Conservation (phyloP, 2,797 vertebrate species). For the Helarctos malayanus region DNA sequence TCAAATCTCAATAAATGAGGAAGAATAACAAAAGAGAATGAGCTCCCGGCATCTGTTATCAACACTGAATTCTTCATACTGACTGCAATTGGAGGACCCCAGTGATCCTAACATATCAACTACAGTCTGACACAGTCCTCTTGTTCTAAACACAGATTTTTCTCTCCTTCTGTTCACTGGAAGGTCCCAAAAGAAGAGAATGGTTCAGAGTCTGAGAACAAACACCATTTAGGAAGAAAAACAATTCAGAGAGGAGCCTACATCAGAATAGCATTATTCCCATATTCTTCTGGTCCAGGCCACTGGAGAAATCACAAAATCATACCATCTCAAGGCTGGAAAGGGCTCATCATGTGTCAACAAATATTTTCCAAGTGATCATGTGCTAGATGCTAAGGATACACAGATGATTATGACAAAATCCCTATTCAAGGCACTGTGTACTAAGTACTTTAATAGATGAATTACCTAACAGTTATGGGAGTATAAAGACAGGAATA, state of each 20-base stretch:
- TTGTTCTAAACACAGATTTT: constrained; percentile 9
- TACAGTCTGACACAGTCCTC: not conserved
- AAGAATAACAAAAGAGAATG: not conserved
- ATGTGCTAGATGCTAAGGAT: constrained; percentile 55
- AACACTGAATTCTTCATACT: constrained; percentile 19
- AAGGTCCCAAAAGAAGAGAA: constrained; percentile 67
- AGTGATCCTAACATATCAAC: not conserved
- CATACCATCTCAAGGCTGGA: not conserved
- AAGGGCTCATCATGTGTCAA: constrained; percentile 24
- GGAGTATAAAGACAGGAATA: not conserved
- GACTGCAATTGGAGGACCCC: not conserved
- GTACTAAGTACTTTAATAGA: constrained; percentile 8
- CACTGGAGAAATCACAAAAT: constrained; percentile 48
- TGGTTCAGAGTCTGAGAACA: constrained; percentile 32
- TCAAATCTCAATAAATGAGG: constrained; percentile 11
- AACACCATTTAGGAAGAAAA: not conserved
- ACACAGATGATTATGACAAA: constrained; percentile 59
- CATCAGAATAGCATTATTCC: not conserved
- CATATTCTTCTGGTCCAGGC: not conserved
- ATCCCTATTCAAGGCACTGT: constrained; percentile 22
- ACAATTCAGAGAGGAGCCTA: not conserved
- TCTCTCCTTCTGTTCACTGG: constrained; percentile 51
- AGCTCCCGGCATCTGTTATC: not conserved
- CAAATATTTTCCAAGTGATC: constrained; percentile 69
- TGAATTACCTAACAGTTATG: constrained; percentile 26